Evolutionary conservation across 1,140 invertebrate genomes (phyloP).

Genomic region (Tetragonula clypearis): DNA sequence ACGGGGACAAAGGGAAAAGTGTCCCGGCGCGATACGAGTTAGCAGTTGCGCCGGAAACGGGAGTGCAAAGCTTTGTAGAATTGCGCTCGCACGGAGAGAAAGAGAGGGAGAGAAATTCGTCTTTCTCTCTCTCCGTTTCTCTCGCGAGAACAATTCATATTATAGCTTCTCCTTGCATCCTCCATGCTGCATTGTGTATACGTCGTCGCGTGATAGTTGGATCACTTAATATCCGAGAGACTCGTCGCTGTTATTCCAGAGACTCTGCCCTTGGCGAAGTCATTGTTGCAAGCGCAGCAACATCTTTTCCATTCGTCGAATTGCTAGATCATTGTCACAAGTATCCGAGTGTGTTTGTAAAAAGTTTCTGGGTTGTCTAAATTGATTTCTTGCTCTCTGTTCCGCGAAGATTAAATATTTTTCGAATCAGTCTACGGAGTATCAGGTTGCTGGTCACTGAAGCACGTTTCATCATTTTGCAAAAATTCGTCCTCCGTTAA

Average conservation of each 20-base stretch:
- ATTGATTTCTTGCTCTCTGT: no score
- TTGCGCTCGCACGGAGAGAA: not conserved
- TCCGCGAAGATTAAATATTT: no score
- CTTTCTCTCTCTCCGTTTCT: not conserved
- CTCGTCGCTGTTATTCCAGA: no score
- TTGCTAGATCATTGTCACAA: no score
- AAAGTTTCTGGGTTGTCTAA: no score
- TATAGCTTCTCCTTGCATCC: not conserved
- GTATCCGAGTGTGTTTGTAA: no score
- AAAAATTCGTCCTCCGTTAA: no score
- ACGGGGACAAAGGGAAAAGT: conserved; percentile 39
- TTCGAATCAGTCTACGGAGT: no score
- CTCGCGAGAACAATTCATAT: conserved; percentile 17
- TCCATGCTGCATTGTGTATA: conserved; percentile 2
- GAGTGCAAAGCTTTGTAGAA: conserved; percentile 36
- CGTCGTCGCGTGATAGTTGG: not conserved
- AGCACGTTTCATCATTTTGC: no score
- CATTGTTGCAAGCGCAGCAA: not conserved
- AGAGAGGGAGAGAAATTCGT: not conserved
- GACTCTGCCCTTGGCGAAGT: not conserved
- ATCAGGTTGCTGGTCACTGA: no score
- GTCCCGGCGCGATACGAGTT: conserved; percentile 24
- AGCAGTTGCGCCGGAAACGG: conserved; percentile 21
- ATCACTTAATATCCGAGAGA: conserved; percentile 5
- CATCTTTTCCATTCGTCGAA: not conserved